These are phyloP conservation scores for Bergia puertoricense DNA, from an alignment of 92 coral and sea anemone species.

Conservation along the genomic window DNA sequence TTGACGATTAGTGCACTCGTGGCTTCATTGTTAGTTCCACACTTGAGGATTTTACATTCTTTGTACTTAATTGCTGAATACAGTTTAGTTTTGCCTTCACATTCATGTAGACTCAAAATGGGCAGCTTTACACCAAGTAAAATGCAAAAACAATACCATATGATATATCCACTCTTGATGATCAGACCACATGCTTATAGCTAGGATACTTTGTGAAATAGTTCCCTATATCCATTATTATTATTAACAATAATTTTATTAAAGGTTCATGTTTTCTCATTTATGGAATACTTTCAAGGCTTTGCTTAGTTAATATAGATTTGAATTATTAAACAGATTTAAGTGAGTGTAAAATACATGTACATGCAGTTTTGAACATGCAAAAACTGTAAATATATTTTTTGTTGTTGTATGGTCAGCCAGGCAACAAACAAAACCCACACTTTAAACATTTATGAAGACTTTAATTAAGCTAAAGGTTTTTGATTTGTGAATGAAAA, in stretches of 20 bases:
- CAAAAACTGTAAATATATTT: background rate
- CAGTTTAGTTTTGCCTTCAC: slow-evolving; percentile 7
- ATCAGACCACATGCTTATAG: background rate
- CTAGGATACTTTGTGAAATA: background rate
- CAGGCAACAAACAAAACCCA: slow-evolving; percentile 1
- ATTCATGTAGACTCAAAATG: background rate
- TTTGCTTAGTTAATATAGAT: background rate
- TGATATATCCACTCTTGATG: background rate
- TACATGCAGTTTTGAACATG: background rate
- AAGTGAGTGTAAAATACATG: background rate
- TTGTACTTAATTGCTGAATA: background rate
- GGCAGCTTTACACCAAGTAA: background rate
- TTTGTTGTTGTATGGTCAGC: slow-evolving; percentile 8
- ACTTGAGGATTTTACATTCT: slow-evolving; percentile 8
- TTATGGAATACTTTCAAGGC: slow-evolving; percentile 3
- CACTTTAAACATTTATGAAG: slow-evolving; percentile 6
- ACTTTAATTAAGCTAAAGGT: background rate
- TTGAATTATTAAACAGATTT: background rate
- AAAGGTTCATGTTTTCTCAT: background rate
- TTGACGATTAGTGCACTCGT: background rate
- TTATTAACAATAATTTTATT: background rate
- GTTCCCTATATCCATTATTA: background rate
- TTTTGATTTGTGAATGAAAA: background rate
- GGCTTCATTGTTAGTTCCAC: slow-evolving; percentile 17
- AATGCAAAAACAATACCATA: background rate